phyloP scores from a whole-genome alignment of 2,888 invertebrate species.

The Cataglyphis altisquamis region DNA sequence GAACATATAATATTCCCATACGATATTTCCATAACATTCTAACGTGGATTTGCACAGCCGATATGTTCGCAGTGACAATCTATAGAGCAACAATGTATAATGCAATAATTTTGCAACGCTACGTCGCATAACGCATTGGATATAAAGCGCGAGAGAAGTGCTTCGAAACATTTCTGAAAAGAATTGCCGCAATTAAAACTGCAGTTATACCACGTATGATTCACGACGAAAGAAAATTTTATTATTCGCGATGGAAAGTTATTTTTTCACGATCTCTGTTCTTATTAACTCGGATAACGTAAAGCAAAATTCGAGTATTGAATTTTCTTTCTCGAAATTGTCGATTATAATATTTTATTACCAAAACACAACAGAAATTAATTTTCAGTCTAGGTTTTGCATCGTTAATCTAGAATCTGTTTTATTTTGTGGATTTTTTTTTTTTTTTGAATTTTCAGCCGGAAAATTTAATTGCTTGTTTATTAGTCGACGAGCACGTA shows the following conservation, averaged over 20 bases:
- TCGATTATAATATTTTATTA: background rate
- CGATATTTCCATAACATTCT: constrained; percentile 37
- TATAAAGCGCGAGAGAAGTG: background rate
- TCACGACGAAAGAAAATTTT: constrained; percentile 34
- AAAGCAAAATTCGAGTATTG: constrained; percentile 12
- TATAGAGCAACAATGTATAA: constrained; percentile 41
- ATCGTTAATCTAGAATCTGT: background rate
- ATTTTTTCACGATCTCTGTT: background rate
- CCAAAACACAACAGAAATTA: constrained; percentile 16
- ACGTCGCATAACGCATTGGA: constrained; percentile 21
- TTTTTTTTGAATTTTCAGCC: constrained; percentile 3
- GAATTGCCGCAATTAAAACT: constrained; percentile 46
- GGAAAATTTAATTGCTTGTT: constrained; percentile 44
- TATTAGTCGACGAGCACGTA: constrained; percentile 13
- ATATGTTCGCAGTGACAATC: constrained; percentile 4
- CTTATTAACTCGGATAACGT: constrained; percentile 32
- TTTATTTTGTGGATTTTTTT: constrained; percentile 9
- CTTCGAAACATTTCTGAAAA: constrained; percentile 31
- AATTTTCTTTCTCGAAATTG: background rate
- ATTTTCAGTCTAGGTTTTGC: background rate
- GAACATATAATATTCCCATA: constrained; percentile 34
- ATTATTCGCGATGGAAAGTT: constrained; percentile 8
- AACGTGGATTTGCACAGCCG: constrained; percentile 23
- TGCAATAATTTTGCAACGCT: constrained; percentile 34
- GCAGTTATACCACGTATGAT: constrained; percentile 13